Percentiles rank a stretch among this genome's conserved stretches.
phyloP scores from a whole-genome alignment of 2,113 vertebrate species.

The Sphyrna mokarran region DNA sequence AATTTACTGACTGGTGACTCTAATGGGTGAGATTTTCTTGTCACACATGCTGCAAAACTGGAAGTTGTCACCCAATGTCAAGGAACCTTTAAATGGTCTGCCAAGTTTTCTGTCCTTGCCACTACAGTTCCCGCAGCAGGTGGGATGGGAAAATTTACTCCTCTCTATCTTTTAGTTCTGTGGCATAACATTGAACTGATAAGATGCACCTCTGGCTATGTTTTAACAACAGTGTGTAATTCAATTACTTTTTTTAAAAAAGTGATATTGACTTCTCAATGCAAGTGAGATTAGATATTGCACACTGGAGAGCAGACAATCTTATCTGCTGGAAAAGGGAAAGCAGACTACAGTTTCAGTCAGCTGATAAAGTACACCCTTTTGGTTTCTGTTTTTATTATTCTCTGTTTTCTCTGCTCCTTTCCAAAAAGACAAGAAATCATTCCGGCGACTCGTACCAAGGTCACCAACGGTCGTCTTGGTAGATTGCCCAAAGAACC shows the following conservation, averaged over 20 bases:
- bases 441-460: not conserved
- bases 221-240: not conserved
- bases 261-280: not conserved
- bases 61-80: no score
- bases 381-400: not conserved
- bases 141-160: no score
- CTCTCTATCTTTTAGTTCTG: not conserved
- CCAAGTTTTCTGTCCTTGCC: no score
- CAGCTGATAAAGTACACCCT: not conserved
- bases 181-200: not conserved
- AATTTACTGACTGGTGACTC: not conserved
- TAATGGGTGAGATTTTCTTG: no score
- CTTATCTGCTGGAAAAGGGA: not conserved
- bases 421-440: not conserved
- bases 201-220: not conserved
- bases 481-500: not conserved
- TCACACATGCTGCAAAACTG: no score
- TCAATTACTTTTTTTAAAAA: not conserved
- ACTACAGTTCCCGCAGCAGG: no score
- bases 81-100: no score
- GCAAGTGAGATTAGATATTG: constrained; percentile 10
- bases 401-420: not conserved
- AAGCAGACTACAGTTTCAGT: not conserved
- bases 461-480: not conserved
- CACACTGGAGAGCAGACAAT: not conserved